A percentile compares a stretch with the other conserved stretches of the same genome.
Evolutionary conservation across 1,140 invertebrate species (phyloP).

Genomic region (Maniola jurtina): DNA sequence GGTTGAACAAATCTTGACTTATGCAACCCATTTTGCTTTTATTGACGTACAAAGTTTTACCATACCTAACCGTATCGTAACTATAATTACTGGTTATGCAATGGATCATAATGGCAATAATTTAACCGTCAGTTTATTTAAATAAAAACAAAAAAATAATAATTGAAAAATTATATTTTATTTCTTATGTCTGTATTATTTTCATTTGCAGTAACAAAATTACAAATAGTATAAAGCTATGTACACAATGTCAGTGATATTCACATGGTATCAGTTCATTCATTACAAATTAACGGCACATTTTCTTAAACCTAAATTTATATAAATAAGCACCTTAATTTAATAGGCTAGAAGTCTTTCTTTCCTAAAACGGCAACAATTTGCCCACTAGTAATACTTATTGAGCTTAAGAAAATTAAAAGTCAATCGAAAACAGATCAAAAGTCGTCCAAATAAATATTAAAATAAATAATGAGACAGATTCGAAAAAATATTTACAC

Average conservation of each 20-base stretch:
- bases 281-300: conserved; percentile 57
- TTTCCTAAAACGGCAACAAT: conserved; percentile 56
- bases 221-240: conserved; percentile 43
- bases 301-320: conserved; percentile 48
- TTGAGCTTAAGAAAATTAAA: conserved; percentile 46
- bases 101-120: not conserved
- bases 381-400: conserved; percentile 64
- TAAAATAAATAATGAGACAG: conserved; percentile 42
- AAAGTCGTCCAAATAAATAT: conserved; percentile 39
- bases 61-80: not conserved
- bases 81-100: too few species aligned
- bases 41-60: too few species aligned
- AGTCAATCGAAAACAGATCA: conserved; percentile 47
- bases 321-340: conserved; percentile 65
- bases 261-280: conserved; percentile 66
- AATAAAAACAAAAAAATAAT: conserved; percentile 15
- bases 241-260: conserved; percentile 53
- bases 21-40: too few species aligned
- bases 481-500: conserved; percentile 39
- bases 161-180: conserved; percentile 23
- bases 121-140: not conserved
- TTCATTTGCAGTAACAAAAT: conserved; percentile 43
- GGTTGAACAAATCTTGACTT: too few species aligned
- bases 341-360: conserved; percentile 67
- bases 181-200: conserved; percentile 37